Evolutionary conservation across 2,888 invertebrate species (phyloP).

Genomic region (Rotaria sp.): DNA sequence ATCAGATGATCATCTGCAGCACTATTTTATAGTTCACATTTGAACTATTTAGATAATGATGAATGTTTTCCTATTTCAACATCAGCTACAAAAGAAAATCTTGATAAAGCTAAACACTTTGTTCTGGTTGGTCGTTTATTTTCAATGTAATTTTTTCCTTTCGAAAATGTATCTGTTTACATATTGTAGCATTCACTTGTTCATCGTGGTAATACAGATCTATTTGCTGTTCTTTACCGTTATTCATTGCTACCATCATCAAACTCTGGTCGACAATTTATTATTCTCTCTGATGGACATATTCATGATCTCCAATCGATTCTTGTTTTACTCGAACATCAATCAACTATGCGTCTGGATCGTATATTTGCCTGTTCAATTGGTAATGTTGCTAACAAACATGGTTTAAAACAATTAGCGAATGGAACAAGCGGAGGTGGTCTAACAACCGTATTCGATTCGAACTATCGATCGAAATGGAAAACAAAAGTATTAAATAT

Average conservation of each 20-base stretch:
- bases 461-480: slow-evolving; percentile 32
- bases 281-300: slow-evolving; percentile 3
- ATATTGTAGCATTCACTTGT: background rate
- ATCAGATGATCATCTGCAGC: background rate
- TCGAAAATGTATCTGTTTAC: too few relatives aligned
- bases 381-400: slow-evolving; percentile 37
- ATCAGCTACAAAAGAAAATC: background rate
- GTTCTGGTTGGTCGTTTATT: background rate
- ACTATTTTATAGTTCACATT: background rate
- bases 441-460: slow-evolving; percentile 2
- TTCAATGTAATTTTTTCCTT: too few relatives aligned
- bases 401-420: slow-evolving; percentile 33
- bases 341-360: slow-evolving; percentile 34
- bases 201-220: slow-evolving; percentile 25
- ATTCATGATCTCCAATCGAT: slow-evolving; percentile 2
- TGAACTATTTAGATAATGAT: background rate
- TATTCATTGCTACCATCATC: background rate
- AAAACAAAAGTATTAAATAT: slow-evolving; percentile 43
- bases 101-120: slow-evolving; percentile 7
- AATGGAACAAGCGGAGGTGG: slow-evolving; percentile 22
- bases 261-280: background rate
- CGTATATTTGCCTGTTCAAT: slow-evolving; percentile 37
- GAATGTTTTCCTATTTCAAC: slow-evolving; percentile 10
- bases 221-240: background rate
- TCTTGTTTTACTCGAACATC: background rate